These are phyloP conservation scores for Leuctra nigra DNA, from an alignment of 2,888 invertebrate genomes.

Conservation along the genomic window DNA sequence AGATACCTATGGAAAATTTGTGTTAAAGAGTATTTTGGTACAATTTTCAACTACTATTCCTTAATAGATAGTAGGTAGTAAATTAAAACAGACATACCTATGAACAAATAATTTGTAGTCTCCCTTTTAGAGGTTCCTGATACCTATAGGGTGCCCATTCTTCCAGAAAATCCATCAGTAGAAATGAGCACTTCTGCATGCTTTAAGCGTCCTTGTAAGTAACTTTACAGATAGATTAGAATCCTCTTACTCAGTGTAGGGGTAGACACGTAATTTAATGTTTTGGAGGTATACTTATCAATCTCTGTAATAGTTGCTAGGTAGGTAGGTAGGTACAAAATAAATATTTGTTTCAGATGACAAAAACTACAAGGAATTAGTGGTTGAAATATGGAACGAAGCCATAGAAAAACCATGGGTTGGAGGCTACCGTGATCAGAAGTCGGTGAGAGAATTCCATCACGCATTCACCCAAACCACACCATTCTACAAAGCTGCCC, in stretches of 20 bases:
- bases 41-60: background rate
- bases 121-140: background rate
- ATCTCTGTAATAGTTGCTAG: too few species aligned
- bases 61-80: too few species aligned
- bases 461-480: constrained; percentile 79
- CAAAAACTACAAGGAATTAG: constrained; percentile 40
- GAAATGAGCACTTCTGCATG: too few species aligned
- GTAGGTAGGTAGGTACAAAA: too few species aligned
- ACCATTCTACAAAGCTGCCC: too few species aligned
- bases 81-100: background rate
- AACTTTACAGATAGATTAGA: too few species aligned
- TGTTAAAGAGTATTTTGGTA: background rate
- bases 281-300: too few species aligned
- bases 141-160: too few species aligned
- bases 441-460: constrained; percentile 64
- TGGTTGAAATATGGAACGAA: constrained; percentile 53
- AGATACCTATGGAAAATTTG: constrained; percentile 26
- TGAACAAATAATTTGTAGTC: background rate
- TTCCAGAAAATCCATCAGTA: too few species aligned
- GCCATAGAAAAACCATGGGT: constrained; percentile 40
- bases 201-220: too few species aligned
- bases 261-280: too few species aligned
- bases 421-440: constrained; percentile 66
- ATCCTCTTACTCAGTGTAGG: too few species aligned
- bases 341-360: constrained; percentile 29